These are phyloP conservation scores for Euzetes globulus DNA, from an alignment of 2,888 invertebrate genomes.

Conservation along the genomic window DNA sequence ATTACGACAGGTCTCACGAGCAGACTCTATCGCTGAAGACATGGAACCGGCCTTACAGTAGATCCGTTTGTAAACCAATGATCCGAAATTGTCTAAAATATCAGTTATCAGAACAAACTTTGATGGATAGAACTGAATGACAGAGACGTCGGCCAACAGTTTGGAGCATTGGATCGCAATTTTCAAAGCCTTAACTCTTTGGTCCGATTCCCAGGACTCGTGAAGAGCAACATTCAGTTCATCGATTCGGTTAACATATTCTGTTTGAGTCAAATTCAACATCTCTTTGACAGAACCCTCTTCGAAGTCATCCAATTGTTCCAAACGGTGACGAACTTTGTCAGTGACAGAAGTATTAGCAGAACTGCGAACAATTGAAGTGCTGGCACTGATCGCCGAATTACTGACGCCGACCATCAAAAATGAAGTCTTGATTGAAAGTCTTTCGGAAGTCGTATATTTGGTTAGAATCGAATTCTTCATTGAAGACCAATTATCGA, in stretches of 20 bases:
- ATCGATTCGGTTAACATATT: constrained; percentile 78
- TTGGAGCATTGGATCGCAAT: constrained; percentile 94
- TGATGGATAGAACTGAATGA: constrained; percentile 92
- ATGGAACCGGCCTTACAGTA: constrained; percentile 59
- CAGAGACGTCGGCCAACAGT: constrained; percentile 76
- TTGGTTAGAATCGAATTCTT: constrained; percentile 71
- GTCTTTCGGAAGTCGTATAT: constrained; percentile 86
- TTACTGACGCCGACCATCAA: constrained; percentile 57
- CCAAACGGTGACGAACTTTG: constrained; percentile 56
- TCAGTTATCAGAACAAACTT: constrained; percentile 95
- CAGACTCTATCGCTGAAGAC: constrained; percentile 49
- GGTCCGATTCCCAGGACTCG: constrained; percentile 87
- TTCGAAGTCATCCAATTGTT: constrained; percentile 90
- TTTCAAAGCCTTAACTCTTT: constrained; percentile 88
- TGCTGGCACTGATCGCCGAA: not conserved
- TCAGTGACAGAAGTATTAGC: constrained; percentile 59
- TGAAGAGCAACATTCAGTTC: constrained; percentile 84
- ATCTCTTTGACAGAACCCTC: constrained; percentile 72
- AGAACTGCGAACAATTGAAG: constrained; percentile 57
- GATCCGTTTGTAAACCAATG: constrained; percentile 75
- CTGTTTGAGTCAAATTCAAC: constrained; percentile 82
- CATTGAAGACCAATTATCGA: constrained; percentile 70
- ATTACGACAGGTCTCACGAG: constrained; percentile 92
- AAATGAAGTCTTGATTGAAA: constrained; percentile 82
- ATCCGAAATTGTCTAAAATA: constrained; percentile 79